Conservation (phyloP, 2,888 invertebrate species). For the Zygothrica quintamaculata region DNA sequence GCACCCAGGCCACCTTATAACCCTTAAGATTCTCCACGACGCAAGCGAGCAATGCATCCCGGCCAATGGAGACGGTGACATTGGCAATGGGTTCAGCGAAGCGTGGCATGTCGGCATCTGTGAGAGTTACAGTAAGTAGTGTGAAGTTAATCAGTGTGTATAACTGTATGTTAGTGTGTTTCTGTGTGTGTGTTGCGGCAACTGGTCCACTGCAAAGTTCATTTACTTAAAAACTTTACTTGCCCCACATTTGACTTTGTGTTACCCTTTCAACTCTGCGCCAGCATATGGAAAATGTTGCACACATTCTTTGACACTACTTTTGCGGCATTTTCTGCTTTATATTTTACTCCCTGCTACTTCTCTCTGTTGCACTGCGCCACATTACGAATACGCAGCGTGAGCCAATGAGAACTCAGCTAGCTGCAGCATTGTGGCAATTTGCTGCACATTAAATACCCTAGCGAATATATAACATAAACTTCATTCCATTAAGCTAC, state of each 20-base stretch:
- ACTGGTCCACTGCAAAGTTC: constrained; percentile 23
- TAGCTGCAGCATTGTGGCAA: constrained; percentile 16
- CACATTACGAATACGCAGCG: constrained; percentile 56
- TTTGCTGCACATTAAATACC: no score
- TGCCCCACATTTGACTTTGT: constrained; percentile 46
- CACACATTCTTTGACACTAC: constrained; percentile 42
- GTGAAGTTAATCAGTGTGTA: constrained; percentile 25
- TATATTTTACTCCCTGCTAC: constrained; percentile 6
- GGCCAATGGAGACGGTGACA: constrained; percentile 94
- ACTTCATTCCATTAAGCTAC: no score
- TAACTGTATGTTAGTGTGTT: no score
- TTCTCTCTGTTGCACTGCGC: constrained; percentile 42
- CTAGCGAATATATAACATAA: not conserved
- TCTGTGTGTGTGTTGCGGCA: no score
- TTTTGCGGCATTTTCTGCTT: constrained; percentile 36
- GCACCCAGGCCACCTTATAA: constrained; percentile 97
- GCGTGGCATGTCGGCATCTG: constrained; percentile 87
- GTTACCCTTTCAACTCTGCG: constrained; percentile 12
- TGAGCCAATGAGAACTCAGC: constrained; percentile 40
- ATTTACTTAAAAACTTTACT: constrained; percentile 36
- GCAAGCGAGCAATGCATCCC: constrained; percentile 94
- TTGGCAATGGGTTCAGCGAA: constrained; percentile 95
- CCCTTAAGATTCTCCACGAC: constrained; percentile 94
- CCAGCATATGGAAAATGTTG: constrained; percentile 24
- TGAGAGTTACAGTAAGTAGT: constrained; percentile 3